Evolutionary conservation across 2,113 vertebrate species (phyloP).

Genomic region (Neopipo cinnamomea): DNA sequence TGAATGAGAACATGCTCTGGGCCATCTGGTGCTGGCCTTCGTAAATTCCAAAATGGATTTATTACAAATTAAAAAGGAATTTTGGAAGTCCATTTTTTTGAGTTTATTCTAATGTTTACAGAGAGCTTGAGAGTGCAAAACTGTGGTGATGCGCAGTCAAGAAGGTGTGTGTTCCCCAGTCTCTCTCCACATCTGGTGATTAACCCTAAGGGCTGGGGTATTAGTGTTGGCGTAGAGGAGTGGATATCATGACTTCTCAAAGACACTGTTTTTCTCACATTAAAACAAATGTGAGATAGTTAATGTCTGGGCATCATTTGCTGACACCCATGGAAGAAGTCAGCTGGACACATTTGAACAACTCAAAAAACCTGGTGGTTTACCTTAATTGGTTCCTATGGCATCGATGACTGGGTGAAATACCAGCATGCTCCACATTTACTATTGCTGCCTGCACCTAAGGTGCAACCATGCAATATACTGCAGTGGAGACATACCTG

Average conservation of each 20-base stretch:
- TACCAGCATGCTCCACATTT: too few relatives aligned
- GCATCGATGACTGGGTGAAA: rapidly evolving
- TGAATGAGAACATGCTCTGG: constrained; percentile 8
- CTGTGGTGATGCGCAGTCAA: background rate
- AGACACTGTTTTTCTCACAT: background rate
- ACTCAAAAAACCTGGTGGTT: background rate
- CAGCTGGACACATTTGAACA: background rate
- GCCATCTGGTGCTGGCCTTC: background rate
- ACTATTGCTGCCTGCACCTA: background rate
- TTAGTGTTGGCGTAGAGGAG: background rate
- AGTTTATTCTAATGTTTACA: background rate
- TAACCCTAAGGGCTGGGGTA: background rate
- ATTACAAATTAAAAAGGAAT: constrained; percentile 48
- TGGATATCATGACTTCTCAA: background rate
- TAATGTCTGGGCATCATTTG: background rate
- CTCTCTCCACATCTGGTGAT: background rate
- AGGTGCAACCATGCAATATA: background rate
- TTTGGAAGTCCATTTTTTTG: background rate
- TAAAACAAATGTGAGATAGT: background rate
- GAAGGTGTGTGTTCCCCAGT: background rate
- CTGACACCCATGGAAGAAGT: background rate
- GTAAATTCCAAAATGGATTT: constrained; percentile 38
- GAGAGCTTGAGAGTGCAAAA: background rate
- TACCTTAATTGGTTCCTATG: background rate
- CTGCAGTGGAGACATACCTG: background rate